A percentile compares a stretch with the other conserved stretches of the same genome.
phyloP scores from a whole-genome alignment of 1,140 invertebrate genomes.

The Akabosia matsudoensis region DNA sequence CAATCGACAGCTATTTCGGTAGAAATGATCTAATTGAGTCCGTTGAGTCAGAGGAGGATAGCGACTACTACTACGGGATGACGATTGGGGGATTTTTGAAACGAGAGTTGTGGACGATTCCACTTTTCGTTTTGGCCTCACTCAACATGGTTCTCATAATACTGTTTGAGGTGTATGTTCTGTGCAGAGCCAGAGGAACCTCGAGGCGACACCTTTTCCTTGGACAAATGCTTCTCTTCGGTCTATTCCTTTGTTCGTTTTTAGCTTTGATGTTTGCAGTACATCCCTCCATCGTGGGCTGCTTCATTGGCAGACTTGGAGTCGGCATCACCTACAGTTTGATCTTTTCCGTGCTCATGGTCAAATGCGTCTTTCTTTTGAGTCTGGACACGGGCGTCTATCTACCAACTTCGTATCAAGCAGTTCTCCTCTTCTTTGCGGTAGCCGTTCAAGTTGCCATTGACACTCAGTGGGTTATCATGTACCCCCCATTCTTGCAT shows the following conservation, averaged over 20 bases:
- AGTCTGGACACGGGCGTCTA: conserved; percentile 88
- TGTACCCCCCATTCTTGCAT: conserved; percentile 55
- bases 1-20: background rate
- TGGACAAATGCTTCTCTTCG: conserved; percentile 83
- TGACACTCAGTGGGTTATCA: conserved; percentile 77
- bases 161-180: conserved; percentile 82
- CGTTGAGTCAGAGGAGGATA: background rate
- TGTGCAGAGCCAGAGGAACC: conserved; percentile 78
- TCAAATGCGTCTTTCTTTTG: conserved; percentile 89
- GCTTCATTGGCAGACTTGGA: conserved; percentile 76
- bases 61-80: conserved; percentile 7
- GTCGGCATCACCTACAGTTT: conserved; percentile 81
- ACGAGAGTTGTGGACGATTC: conserved; percentile 78
- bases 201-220: conserved; percentile 82
- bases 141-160: conserved; percentile 72
- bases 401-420: conserved; percentile 85
- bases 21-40: background rate
- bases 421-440: conserved; percentile 81
- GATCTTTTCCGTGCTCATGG: conserved; percentile 85
- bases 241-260: conserved; percentile 76
- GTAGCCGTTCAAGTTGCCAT: conserved; percentile 78
- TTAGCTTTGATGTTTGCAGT: conserved; percentile 74
- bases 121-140: conserved; percentile 64
- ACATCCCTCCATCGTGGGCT: conserved; percentile 66
- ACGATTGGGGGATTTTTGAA: conserved; percentile 56